A percentile compares a stretch with the other conserved stretches of the same genome.
These are phyloP conservation scores for Plectrocnemia conspersa DNA, from an alignment of 1,140 invertebrate genomes.

Conservation along the genomic window DNA sequence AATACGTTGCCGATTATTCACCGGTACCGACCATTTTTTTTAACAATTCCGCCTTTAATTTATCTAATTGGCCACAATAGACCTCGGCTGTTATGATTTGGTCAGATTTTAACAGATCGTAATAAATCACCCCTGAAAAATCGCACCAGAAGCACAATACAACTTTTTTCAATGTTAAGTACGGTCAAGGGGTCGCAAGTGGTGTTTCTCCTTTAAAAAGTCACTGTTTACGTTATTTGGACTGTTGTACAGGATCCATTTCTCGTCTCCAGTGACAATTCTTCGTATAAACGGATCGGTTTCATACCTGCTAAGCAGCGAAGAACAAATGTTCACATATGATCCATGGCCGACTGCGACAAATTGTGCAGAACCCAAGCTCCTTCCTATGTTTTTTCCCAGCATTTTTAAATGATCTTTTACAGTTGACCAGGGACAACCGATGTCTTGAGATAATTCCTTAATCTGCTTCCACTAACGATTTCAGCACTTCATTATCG, in stretches of 20 bases:
- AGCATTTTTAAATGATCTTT: conserved; percentile 2
- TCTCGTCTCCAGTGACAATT: conserved; percentile 35
- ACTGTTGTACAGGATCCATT: conserved; percentile 38
- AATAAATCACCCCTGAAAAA: conserved; percentile 36
- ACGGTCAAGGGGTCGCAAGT: conserved; percentile 28
- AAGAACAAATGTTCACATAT: conserved; percentile 21
- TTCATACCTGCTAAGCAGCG: conserved; percentile 35
- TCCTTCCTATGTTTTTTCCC: conserved; percentile 16
- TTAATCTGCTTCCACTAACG: too few species aligned
- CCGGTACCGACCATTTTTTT: conserved; percentile 10
- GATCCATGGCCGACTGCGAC: conserved; percentile 9
- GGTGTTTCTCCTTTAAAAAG: conserved; percentile 28
- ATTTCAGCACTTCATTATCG: not conserved
- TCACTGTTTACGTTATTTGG: conserved; percentile 36
- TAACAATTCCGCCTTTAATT: conserved; percentile 34
- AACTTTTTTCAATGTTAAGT: conserved; percentile 20
- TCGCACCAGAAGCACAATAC: conserved; percentile 36
- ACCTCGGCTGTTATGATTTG: conserved; percentile 33
- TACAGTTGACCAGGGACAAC: conserved; percentile 8
- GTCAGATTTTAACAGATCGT: conserved; percentile 38
- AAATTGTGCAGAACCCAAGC: conserved; percentile 28
- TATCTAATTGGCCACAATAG: conserved; percentile 39
- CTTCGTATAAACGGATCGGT: conserved; percentile 32
- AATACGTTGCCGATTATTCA: conserved; percentile 1
- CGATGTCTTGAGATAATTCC: conserved; percentile 8